Evolutionary conservation across 2,797 vertebrate genomes (phyloP).

Genomic region (Gambusia yucatana): DNA sequence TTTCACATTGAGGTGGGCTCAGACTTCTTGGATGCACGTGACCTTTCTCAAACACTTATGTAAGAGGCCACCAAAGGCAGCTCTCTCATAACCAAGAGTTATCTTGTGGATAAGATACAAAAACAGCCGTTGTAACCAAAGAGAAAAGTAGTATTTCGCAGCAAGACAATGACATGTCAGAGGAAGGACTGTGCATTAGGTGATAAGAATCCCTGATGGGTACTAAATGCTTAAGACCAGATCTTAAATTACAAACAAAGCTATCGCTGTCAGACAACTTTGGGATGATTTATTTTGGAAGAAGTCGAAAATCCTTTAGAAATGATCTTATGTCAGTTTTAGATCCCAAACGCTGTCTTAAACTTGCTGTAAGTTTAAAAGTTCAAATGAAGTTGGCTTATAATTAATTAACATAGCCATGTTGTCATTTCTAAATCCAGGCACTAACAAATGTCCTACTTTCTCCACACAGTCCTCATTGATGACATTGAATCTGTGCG

Average conservation of each 20-base stretch:
- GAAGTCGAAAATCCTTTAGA: background rate
- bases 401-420: background rate
- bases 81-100: constrained; percentile 31
- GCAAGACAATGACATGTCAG: constrained; percentile 18
- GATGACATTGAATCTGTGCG: constrained; percentile 93
- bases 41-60: background rate
- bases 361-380: background rate
- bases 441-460: constrained; percentile 3
- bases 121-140: constrained; percentile 8
- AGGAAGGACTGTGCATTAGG: constrained; percentile 3
- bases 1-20: background rate
- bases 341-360: background rate
- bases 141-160: constrained; percentile 20
- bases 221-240: background rate
- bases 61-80: constrained; percentile 27
- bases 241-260: background rate
- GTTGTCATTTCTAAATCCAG: background rate
- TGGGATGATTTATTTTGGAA: background rate
- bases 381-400: background rate
- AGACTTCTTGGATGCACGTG: background rate
- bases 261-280: background rate
- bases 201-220: background rate
- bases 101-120: constrained; percentile 57
- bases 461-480: constrained; percentile 84
- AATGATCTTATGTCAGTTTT: background rate